Conservation (phyloP, 1,140 invertebrate genomes). For the Ceratitis capitata region DNA sequence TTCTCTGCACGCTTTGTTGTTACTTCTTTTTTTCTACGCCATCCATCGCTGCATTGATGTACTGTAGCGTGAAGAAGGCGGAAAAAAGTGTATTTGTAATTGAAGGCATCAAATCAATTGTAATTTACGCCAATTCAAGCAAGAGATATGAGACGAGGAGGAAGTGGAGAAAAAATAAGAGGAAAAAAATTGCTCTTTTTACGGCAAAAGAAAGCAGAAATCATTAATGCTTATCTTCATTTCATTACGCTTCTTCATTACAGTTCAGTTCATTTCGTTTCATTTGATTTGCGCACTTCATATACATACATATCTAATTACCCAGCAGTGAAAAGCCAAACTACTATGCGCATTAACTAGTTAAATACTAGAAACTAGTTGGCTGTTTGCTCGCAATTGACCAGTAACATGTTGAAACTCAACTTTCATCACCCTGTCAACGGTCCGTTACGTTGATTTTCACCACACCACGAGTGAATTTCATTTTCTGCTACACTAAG, state of each 20-base stretch:
- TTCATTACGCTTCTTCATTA: background rate
- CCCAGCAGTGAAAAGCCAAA: too few species aligned
- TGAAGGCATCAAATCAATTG: constrained; percentile 17
- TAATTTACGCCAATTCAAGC: constrained; percentile 8
- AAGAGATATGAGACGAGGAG: background rate
- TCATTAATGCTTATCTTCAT: constrained; percentile 16
- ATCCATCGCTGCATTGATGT: background rate
- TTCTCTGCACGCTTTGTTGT: background rate
- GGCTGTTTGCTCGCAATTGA: too few species aligned
- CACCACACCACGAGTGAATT: too few species aligned
- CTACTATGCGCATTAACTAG: too few species aligned
- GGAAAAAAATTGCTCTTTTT: background rate
- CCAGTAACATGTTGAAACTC: too few species aligned
- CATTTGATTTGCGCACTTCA: background rate
- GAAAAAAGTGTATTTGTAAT: constrained; percentile 1
- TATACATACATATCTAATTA: background rate
- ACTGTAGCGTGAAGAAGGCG: background rate
- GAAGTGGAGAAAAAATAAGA: background rate
- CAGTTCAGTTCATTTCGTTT: constrained; percentile 12
- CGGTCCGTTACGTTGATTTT: too few species aligned
- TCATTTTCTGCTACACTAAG: too few species aligned
- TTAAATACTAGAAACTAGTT: too few species aligned
- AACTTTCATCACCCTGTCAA: too few species aligned
- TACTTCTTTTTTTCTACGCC: background rate
- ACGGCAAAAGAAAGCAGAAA: constrained; percentile 18